Percentiles rank a stretch among this genome's conserved stretches.
These are phyloP conservation scores for Centropyge bicolor DNA, from an alignment of 2,797 vertebrate species.

Conservation along the genomic window DNA sequence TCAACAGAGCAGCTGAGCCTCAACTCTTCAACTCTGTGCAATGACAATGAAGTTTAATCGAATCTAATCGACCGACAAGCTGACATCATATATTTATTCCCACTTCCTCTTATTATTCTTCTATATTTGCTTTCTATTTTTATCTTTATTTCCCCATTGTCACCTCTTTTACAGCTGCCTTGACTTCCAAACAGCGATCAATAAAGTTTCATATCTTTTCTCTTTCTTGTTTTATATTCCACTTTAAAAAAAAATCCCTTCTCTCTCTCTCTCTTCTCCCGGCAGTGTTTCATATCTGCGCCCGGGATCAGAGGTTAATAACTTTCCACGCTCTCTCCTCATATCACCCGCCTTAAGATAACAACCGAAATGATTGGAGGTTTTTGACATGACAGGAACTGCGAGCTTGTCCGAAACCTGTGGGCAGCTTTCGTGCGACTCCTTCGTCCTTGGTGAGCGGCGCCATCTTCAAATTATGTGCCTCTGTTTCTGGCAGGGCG, in stretches of 20 bases:
- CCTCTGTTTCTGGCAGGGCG: neutral
- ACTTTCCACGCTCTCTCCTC: slow-evolving; percentile 44
- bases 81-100: neutral
- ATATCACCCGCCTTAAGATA: slow-evolving; percentile 33
- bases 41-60: neutral
- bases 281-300: slow-evolving; percentile 53
- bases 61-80: neutral
- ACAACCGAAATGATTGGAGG: slow-evolving; percentile 19
- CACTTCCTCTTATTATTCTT: neutral
- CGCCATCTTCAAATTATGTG: neutral
- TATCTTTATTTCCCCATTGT: slow-evolving; percentile 26
- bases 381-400: slow-evolving; percentile 27
- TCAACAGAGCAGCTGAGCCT: no score
- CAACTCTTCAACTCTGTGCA: no score
- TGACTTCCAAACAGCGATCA: slow-evolving; percentile 42
- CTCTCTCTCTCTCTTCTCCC: slow-evolving; percentile 13
- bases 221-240: slow-evolving; percentile 30
- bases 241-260: slow-evolving; percentile 22
- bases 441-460: slow-evolving; percentile 30
- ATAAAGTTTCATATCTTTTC: slow-evolving; percentile 40
- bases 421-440: neutral
- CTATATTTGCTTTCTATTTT: neutral
- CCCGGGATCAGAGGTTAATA: slow-evolving; percentile 72
- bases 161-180: slow-evolving; percentile 7
- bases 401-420: slow-evolving; percentile 20